A percentile compares a stretch with the other conserved stretches of the same genome.
phyloP scores from a whole-genome alignment of 2,113 vertebrate species.

The Psilopogon haemacephalus region DNA sequence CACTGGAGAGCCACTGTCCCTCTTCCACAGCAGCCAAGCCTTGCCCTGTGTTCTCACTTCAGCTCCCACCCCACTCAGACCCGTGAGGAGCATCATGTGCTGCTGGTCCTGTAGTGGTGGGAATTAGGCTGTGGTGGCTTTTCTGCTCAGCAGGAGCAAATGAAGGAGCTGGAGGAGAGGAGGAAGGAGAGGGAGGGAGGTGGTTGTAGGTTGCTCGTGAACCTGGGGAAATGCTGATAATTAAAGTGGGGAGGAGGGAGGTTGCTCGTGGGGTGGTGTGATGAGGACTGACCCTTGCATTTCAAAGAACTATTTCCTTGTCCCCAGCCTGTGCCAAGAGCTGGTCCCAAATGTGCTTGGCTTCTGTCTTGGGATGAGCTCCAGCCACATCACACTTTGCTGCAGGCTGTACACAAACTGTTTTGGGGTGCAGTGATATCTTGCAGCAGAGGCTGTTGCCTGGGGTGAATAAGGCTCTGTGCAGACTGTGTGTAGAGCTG shows the following conservation, averaged over 20 bases:
- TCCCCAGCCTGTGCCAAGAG: neutral
- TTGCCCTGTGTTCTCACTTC: neutral
- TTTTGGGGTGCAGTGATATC: fast-evolving
- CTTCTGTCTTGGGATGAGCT: neutral
- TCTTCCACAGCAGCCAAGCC: neutral
- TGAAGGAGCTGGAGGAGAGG: neutral
- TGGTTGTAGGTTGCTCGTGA: neutral
- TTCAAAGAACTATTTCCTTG: neutral
- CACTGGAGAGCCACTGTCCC: neutral
- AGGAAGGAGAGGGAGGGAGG: neutral
- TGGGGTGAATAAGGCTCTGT: neutral
- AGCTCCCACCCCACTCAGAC: neutral
- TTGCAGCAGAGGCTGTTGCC: neutral
- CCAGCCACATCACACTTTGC: fast-evolving
- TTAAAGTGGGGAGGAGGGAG: neutral
- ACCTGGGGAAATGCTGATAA: neutral
- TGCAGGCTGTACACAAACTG: neutral
- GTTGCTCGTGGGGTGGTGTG: fast-evolving
- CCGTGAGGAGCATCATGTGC: neutral
- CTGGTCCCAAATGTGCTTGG: neutral
- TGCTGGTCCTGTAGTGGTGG: neutral
- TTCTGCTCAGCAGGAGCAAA: neutral
- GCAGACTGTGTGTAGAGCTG: neutral
- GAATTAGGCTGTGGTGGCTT: neutral
- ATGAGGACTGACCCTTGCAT: neutral